Conservation (phyloP, 2,113 vertebrate genomes). For the Solenodon paradoxus region DNA sequence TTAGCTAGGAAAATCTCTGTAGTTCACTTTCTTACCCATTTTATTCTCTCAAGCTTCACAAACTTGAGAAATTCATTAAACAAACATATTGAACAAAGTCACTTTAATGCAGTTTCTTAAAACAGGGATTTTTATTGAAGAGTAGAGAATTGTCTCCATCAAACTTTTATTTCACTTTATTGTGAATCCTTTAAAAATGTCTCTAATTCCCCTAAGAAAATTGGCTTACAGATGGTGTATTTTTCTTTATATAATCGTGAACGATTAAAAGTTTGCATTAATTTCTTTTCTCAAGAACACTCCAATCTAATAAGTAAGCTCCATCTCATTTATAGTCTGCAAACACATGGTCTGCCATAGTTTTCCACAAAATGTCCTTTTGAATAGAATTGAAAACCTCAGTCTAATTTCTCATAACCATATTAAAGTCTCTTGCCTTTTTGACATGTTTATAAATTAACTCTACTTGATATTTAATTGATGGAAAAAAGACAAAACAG, state of each 20-base stretch:
- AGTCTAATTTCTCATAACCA: background rate
- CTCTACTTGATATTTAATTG: background rate
- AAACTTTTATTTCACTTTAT: slow-evolving; percentile 25
- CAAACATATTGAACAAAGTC: background rate
- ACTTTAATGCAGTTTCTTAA: slow-evolving; percentile 21
- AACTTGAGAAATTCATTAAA: slow-evolving; percentile 48
- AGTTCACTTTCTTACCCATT: slow-evolving; percentile 50
- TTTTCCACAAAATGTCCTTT: background rate
- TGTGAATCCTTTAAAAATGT: slow-evolving; percentile 38
- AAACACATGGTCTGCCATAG: background rate
- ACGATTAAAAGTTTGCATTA: background rate
- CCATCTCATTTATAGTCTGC: background rate
- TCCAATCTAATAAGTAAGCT: slow-evolving; percentile 28
- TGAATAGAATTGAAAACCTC: background rate
- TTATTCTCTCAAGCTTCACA: slow-evolving; percentile 49
- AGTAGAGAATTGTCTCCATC: slow-evolving; percentile 4
- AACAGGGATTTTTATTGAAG: slow-evolving; percentile 29
- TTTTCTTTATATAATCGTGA: slow-evolving; percentile 14
- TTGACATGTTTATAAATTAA: background rate
- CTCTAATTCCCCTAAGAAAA: background rate
- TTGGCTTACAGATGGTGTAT: background rate
- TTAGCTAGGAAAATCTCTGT: slow-evolving; percentile 44
- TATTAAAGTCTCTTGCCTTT: background rate
- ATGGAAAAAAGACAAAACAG: background rate
- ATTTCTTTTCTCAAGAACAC: background rate